A percentile compares a stretch with the other conserved stretches of the same genome.
Conservation (phyloP, 1,140 invertebrate species). For the Sycobia sp. region DNA sequence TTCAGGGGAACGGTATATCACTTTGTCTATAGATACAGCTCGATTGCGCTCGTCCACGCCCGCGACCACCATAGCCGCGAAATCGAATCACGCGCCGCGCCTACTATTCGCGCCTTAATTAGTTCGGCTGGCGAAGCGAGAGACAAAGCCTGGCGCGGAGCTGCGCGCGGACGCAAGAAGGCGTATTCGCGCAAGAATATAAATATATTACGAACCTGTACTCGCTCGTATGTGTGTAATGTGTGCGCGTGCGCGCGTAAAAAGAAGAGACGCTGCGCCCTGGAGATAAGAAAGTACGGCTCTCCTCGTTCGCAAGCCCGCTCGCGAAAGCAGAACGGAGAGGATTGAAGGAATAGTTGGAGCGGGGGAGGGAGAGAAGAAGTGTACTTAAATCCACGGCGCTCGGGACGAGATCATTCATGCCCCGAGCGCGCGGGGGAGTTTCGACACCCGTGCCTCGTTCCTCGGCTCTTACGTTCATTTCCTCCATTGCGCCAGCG, state of each 20-base stretch:
- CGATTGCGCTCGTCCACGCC: no score
- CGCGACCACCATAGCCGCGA: no score
- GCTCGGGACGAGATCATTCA: slow-evolving; percentile 12
- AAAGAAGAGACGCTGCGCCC: neutral
- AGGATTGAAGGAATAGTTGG: no score
- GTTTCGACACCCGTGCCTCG: slow-evolving; percentile 15
- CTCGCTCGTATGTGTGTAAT: no score
- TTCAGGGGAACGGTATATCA: no score
- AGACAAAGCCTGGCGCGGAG: neutral
- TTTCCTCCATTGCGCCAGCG: slow-evolving; percentile 27
- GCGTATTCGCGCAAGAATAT: no score
- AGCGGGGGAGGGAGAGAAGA: no score
- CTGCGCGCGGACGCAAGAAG: no score
- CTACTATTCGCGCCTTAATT: neutral
- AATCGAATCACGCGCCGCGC: no score
- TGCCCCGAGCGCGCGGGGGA: neutral
- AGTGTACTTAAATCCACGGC: neutral
- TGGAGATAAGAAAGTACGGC: neutral
- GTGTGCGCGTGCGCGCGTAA: neutral
- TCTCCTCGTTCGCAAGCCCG: slow-evolving; percentile 3
- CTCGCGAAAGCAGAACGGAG: no score
- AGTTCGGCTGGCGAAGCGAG: neutral
- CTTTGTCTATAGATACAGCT: no score
- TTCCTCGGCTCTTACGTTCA: slow-evolving; percentile 18
- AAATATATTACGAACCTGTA: no score